Evolutionary conservation across 2,888 invertebrate genomes (phyloP).

Genomic region (Oasisia sp.): DNA sequence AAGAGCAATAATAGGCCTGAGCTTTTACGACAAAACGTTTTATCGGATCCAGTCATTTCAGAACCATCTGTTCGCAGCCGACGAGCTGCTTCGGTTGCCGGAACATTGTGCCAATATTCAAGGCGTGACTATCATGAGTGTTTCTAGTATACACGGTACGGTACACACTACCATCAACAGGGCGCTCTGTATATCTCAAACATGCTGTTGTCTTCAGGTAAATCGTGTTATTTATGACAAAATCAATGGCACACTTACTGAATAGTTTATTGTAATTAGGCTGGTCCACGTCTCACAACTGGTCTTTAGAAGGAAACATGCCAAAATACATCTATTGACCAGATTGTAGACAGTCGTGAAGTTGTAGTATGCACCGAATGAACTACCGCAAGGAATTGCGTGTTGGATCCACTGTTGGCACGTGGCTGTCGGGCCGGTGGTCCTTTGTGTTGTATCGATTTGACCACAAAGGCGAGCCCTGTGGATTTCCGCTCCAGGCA

Average conservation of each 20-base stretch:
- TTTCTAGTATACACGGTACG: too few relatives aligned
- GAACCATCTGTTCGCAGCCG: not conserved
- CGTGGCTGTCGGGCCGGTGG: not conserved
- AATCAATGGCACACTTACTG: too few relatives aligned
- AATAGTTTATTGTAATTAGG: too few relatives aligned
- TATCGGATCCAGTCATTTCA: not conserved
- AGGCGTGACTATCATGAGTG: not conserved
- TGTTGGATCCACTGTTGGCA: not conserved
- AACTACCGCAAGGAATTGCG: not conserved
- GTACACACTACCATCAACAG: too few relatives aligned
- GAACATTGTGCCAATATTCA: not conserved
- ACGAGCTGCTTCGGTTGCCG: not conserved
- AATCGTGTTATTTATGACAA: too few relatives aligned
- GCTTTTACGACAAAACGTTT: conserved; percentile 17
- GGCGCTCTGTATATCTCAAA: too few relatives aligned
- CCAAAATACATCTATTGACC: not conserved
- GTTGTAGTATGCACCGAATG: not conserved
- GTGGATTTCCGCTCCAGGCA: not conserved
- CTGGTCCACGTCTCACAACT: not conserved
- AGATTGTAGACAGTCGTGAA: not conserved
- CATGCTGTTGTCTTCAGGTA: too few relatives aligned
- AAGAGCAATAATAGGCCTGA: not conserved
- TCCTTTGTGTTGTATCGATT: not conserved
- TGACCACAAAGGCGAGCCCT: not conserved
- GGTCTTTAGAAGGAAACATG: not conserved